Conservation (phyloP, 2,113 vertebrate genomes). For the Rhegmatorhina hoffmannsi region DNA sequence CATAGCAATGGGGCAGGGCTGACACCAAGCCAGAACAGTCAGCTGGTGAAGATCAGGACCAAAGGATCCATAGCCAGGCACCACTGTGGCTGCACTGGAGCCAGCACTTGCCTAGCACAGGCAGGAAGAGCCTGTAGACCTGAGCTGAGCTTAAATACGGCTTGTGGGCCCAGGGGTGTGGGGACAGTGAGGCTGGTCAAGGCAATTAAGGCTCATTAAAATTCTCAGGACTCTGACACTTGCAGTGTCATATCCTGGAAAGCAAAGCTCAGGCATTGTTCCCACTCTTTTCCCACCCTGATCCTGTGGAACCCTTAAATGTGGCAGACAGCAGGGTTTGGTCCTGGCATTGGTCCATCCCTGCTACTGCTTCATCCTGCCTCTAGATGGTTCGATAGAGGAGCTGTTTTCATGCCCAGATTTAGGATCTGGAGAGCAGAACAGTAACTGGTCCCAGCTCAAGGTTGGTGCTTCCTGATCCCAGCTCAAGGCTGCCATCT, state of each 20-base stretch:
- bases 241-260: neutral
- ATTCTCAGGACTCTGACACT: neutral
- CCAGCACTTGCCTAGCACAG: neutral
- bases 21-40: neutral
- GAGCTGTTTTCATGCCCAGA: neutral
- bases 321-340: neutral
- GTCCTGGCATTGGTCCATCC: neutral
- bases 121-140: fast-evolving
- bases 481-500: neutral
- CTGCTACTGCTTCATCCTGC: neutral
- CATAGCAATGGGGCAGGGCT: neutral
- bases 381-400: neutral
- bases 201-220: neutral
- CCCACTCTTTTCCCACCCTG: neutral
- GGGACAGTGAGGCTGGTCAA: neutral
- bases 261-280: neutral
- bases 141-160: neutral
- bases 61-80: neutral
- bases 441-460: neutral
- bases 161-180: neutral
- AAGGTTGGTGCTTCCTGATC: neutral
- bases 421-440: neutral
- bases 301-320: neutral
- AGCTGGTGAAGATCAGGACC: neutral
- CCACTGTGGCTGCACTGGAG: fast-evolving